Evolutionary conservation across 1,140 invertebrate genomes (phyloP).

Genomic region (Rhynchophorus ferrugineus): DNA sequence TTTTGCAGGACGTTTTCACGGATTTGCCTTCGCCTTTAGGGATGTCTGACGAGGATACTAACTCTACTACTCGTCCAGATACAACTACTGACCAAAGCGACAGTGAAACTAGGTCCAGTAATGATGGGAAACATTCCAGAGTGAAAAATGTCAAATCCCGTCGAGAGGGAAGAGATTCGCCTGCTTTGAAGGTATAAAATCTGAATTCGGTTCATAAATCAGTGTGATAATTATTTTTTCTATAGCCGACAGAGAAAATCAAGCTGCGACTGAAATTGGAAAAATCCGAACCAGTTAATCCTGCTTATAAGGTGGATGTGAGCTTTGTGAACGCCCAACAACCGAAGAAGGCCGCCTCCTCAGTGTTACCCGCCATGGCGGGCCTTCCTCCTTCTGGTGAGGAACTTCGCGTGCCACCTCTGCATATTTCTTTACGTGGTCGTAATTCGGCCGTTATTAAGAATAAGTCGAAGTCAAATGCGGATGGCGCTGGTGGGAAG

Average conservation of each 20-base stretch:
- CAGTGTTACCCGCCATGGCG: constrained; percentile 37
- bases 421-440: constrained; percentile 81
- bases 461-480: constrained; percentile 46
- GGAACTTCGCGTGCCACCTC: constrained; percentile 75
- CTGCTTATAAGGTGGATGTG: constrained; percentile 73
- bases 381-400: constrained; percentile 34
- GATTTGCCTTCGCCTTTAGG: constrained; percentile 33
- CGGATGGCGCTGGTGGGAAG: constrained; percentile 28
- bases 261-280: constrained; percentile 77
- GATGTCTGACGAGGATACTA: constrained; percentile 37
- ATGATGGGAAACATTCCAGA: constrained; percentile 37
- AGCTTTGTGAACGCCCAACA: constrained; percentile 57
- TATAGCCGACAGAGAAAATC: constrained; percentile 61
- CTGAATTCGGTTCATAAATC: neutral
- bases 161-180: constrained; percentile 33
- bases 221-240: neutral
- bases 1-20: constrained; percentile 33
- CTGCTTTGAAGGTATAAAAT: constrained; percentile 29
- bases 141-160: constrained; percentile 24
- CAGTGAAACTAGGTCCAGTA: constrained; percentile 51
- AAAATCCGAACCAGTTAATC: constrained; percentile 67
- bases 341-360: constrained; percentile 41
- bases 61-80: constrained; percentile 37
- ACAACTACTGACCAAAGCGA: constrained; percentile 52
- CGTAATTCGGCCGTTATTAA: constrained; percentile 82